A percentile compares a stretch with the other conserved stretches of the same genome.
Conservation (phyloP, 1,140 invertebrate species). For the Antheraea mylitta region DNA sequence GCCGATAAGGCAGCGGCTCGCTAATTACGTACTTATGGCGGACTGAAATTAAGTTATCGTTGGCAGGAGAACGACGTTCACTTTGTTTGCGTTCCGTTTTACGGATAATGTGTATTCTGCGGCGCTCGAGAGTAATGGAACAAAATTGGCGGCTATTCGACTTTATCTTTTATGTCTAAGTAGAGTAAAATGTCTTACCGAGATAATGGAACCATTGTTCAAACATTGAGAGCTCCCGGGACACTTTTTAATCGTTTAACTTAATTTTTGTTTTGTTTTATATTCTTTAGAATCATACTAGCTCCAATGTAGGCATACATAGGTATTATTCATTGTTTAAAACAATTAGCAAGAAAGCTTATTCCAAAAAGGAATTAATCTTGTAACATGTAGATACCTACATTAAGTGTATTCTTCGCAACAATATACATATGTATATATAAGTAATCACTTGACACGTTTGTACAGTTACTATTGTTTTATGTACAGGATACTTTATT, state of each 20-base stretch:
- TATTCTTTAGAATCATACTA: constrained; percentile 33
- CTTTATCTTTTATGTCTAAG: constrained; percentile 68
- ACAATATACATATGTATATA: not conserved
- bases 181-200: constrained; percentile 40
- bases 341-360: not conserved
- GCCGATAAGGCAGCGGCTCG: constrained; percentile 76
- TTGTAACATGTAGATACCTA: no score
- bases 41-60: constrained; percentile 79
- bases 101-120: constrained; percentile 70
- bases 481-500: constrained; percentile 41
- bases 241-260: constrained; percentile 68
- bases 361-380: not conserved
- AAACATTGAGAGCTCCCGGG: constrained; percentile 47
- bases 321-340: not conserved
- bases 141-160: constrained; percentile 71
- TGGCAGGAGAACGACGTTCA: constrained; percentile 70
- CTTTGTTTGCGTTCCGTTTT: constrained; percentile 76
- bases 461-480: constrained; percentile 12
- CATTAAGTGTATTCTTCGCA: no score
- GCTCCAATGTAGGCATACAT: constrained; percentile 20
- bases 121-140: constrained; percentile 66
- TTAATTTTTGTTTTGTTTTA: constrained; percentile 64
- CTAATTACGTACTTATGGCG: constrained; percentile 79
- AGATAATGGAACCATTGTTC: constrained; percentile 73
- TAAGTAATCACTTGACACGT: constrained; percentile 1